These are phyloP conservation scores for Clavelina lepadiformis DNA, from an alignment of 23 tunicate genomes.

Conservation along the genomic window DNA sequence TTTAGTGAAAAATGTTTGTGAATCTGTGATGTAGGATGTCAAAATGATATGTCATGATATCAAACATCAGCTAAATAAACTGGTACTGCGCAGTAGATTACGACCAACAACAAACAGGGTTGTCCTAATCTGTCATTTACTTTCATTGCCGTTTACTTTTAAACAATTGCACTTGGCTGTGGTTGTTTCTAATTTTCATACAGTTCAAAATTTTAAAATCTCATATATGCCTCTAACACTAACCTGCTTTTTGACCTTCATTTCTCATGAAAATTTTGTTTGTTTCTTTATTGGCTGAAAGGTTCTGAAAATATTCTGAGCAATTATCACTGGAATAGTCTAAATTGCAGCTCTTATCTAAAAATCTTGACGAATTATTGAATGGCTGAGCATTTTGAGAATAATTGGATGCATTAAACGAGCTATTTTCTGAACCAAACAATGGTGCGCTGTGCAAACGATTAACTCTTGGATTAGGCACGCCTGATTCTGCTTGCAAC, in stretches of 20 bases:
- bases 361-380: conserved; percentile 13
- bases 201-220: no score
- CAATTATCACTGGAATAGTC: conserved; percentile 10
- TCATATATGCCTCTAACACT: no score
- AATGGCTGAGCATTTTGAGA: neutral
- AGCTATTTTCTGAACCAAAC: conserved; percentile 5
- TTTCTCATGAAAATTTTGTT: conserved; percentile 1
- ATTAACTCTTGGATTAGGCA: conserved; percentile 6
- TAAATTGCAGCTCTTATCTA: conserved; percentile 19
- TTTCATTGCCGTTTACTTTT: no score
- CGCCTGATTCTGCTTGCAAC: neutral
- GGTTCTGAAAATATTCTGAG: conserved; percentile 11
- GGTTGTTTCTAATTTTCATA: no score
- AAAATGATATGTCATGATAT: no score
- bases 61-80: no score
- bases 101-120: no score
- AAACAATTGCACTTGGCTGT: no score
- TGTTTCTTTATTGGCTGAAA: neutral
- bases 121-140: no score
- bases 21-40: no score
- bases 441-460: conserved; percentile 7
- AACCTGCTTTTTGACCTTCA: conserved; percentile 5
- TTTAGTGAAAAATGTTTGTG: no score
- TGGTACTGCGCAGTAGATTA: no score
- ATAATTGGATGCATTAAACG: conserved; percentile 3